Conservation (phyloP, 2,888 invertebrate species). For the Clepsis dumicolana region DNA sequence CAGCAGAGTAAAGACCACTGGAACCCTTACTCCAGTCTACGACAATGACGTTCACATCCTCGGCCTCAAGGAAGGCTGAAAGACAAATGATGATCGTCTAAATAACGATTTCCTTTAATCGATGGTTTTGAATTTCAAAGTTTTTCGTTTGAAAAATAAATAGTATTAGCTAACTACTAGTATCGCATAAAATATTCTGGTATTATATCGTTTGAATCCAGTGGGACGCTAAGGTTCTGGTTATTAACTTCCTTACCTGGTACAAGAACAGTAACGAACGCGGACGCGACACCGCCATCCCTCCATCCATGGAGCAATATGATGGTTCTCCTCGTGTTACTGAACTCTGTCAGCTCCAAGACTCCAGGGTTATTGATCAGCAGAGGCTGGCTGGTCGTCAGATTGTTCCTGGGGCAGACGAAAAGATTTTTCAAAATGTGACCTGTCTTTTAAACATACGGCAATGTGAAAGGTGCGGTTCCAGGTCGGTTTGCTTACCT, state of each 20-base stretch:
- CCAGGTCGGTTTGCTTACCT: too few relatives aligned
- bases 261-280: constrained; percentile 60
- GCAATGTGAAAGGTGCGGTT: too few relatives aligned
- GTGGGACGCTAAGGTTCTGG: background rate
- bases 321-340: constrained; percentile 58
- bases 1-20: constrained; percentile 54
- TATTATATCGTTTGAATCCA: too few relatives aligned
- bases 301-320: constrained; percentile 66
- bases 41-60: constrained; percentile 70
- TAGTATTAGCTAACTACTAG: too few relatives aligned
- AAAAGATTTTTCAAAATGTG: too few relatives aligned
- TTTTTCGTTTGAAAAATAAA: too few relatives aligned
- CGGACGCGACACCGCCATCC: constrained; percentile 55
- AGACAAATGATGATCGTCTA: constrained; percentile 15
- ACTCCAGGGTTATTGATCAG: constrained; percentile 55
- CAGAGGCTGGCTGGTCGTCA: constrained; percentile 64
- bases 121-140: background rate
- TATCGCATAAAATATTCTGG: too few relatives aligned
- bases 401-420: constrained; percentile 60
- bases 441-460: too few relatives aligned
- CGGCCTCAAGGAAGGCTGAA: constrained; percentile 64
- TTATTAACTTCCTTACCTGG: constrained; percentile 53
- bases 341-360: constrained; percentile 57
- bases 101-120: background rate
- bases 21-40: constrained; percentile 73